phyloP scores from a whole-genome alignment of 2,797 vertebrate species.

The Poliocrania exsul region DNA sequence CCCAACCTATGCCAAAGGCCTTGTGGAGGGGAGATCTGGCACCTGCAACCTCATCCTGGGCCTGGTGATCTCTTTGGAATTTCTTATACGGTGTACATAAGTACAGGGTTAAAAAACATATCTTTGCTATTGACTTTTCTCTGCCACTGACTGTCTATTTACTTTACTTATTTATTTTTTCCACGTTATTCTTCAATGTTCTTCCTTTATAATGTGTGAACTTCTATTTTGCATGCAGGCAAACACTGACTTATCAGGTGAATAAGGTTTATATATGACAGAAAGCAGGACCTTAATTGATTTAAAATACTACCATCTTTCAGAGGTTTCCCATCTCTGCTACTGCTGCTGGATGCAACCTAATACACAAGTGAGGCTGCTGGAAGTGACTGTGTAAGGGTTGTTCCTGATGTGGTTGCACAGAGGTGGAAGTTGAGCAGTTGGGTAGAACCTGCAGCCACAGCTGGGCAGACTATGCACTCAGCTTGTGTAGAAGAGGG shows the following conservation, averaged over 20 bases:
- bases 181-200: background rate
- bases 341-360: background rate
- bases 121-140: background rate
- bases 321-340: background rate
- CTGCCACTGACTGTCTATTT: background rate
- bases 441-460: background rate
- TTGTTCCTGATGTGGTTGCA: background rate
- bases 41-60: background rate
- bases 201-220: background rate
- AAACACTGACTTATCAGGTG: background rate
- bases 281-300: background rate
- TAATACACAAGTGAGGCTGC: background rate
- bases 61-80: background rate
- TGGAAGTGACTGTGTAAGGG: background rate
- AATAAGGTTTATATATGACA: background rate
- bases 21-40: background rate
- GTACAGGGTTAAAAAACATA: background rate
- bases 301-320: background rate
- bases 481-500: fast-evolving
- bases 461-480: background rate
- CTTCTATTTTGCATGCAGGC: background rate
- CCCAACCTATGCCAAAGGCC: background rate
- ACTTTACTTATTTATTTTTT: background rate
- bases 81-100: background rate
- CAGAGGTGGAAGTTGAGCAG: fast-evolving